Conservation (phyloP, 1,140 invertebrate genomes). For the Wiebesia pumilae region DNA sequence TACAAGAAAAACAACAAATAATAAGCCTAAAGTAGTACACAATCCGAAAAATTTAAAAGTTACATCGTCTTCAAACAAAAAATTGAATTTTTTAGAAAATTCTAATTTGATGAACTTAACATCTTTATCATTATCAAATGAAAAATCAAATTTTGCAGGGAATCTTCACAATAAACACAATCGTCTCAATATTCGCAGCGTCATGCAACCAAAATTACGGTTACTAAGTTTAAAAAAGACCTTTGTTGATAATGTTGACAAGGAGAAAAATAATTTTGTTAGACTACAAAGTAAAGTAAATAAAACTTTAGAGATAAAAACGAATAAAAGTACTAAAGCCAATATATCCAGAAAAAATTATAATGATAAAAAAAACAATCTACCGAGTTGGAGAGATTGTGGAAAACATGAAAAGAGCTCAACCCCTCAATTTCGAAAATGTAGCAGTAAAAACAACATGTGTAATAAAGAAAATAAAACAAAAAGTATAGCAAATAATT, state of each 20-base stretch:
- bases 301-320: background rate
- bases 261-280: slow-evolving; percentile 1
- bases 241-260: too few relatives aligned
- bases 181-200: background rate
- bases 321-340: too few relatives aligned
- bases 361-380: background rate
- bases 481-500: slow-evolving; percentile 60
- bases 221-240: background rate
- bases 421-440: slow-evolving; percentile 12
- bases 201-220: background rate
- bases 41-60: background rate
- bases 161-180: background rate
- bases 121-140: background rate
- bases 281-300: background rate
- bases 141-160: background rate
- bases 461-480: slow-evolving; percentile 25
- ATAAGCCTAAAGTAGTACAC: background rate
- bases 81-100: background rate
- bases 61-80: background rate
- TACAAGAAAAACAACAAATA: background rate
- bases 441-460: background rate
- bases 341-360: background rate
- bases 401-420: background rate
- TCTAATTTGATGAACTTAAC: background rate
- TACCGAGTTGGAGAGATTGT: background rate